phyloP scores from a whole-genome alignment of 2,113 vertebrate genomes.

The Andinoacara biseriatus region DNA sequence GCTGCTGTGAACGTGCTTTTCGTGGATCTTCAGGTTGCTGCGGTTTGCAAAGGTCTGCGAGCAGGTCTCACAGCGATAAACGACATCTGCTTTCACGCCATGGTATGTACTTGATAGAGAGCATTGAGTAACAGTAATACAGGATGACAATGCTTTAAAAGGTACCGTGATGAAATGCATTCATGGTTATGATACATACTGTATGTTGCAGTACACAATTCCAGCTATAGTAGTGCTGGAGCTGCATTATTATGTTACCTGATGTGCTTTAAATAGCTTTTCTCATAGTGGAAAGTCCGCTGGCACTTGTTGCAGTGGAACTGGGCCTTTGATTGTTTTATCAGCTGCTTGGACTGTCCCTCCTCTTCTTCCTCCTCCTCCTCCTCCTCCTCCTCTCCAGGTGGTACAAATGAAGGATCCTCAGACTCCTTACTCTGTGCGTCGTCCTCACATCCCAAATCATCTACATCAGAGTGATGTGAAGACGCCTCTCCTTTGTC shows the following conservation, averaged over 20 bases:
- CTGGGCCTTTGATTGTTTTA: conserved; percentile 75
- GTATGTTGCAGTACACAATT: not conserved
- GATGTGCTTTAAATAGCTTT: conserved; percentile 82
- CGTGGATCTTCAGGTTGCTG: conserved; percentile 95
- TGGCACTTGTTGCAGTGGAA: conserved; percentile 85
- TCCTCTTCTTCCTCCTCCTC: conserved; percentile 30
- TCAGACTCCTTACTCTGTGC: conserved; percentile 53
- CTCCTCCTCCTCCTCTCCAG: conserved; percentile 13
- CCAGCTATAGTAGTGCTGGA: not conserved
- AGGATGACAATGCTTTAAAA: not conserved
- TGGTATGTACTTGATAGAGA: conserved; percentile 84
- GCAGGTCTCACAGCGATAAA: conserved; percentile 90
- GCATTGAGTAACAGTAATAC: conserved; percentile 56
- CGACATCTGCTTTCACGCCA: conserved; percentile 82
- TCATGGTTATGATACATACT: not conserved
- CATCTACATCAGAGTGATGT: not conserved
- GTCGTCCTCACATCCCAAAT: conserved; percentile 57
- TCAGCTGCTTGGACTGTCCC: conserved; percentile 48
- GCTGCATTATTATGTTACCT: conserved; percentile 36
- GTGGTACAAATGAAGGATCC: conserved; percentile 46
- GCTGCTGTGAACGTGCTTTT: conserved; percentile 92
- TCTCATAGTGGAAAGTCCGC: conserved; percentile 81
- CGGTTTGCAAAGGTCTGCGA: conserved; percentile 94
- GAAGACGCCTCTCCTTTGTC: not conserved
- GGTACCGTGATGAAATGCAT: not conserved